Percentiles rank a stretch among this genome's conserved stretches.
phyloP scores from a whole-genome alignment of 2,888 invertebrate genomes.

The Bruchidius siliquastri region DNA sequence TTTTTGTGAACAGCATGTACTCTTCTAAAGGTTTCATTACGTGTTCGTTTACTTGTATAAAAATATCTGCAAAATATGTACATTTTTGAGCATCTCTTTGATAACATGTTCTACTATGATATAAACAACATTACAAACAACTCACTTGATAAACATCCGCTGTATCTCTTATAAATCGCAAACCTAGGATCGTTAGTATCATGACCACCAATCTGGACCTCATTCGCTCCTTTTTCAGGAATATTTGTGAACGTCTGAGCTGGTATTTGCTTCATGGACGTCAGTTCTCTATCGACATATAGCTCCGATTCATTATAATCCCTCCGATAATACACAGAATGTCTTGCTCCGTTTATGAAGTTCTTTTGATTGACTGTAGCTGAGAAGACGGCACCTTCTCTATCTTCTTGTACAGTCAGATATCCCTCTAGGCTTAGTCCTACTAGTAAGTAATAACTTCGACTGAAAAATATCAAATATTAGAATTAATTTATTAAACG shows the following conservation, averaged over 20 bases:
- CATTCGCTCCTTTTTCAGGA: constrained; percentile 68
- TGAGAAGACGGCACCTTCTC: constrained; percentile 69
- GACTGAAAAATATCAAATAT: constrained; percentile 45
- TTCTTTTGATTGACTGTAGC: constrained; percentile 72
- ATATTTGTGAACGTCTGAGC: constrained; percentile 65
- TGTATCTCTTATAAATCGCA: constrained; percentile 79
- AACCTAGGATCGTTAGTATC: constrained; percentile 80
- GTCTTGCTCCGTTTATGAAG: constrained; percentile 77
- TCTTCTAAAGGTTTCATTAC: constrained; percentile 90
- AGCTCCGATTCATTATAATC: constrained; percentile 67
- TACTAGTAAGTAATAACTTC: constrained; percentile 78
- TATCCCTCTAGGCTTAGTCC: constrained; percentile 80
- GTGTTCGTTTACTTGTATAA: constrained; percentile 76
- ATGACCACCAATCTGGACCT: constrained; percentile 82
- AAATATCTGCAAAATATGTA: constrained; percentile 61
- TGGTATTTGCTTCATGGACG: constrained; percentile 64
- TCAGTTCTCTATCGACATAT: constrained; percentile 71
- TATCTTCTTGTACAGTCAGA: constrained; percentile 79
- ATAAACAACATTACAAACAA: constrained; percentile 6
- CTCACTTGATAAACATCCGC: constrained; percentile 86
- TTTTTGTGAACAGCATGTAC: constrained; percentile 86
- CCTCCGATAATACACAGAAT: constrained; percentile 69
- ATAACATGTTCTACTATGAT: neutral
- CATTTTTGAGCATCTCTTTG: no score
- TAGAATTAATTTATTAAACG: neutral